phyloP scores from a whole-genome alignment of 2,113 vertebrate species.

The Potamarius usumacintae region DNA sequence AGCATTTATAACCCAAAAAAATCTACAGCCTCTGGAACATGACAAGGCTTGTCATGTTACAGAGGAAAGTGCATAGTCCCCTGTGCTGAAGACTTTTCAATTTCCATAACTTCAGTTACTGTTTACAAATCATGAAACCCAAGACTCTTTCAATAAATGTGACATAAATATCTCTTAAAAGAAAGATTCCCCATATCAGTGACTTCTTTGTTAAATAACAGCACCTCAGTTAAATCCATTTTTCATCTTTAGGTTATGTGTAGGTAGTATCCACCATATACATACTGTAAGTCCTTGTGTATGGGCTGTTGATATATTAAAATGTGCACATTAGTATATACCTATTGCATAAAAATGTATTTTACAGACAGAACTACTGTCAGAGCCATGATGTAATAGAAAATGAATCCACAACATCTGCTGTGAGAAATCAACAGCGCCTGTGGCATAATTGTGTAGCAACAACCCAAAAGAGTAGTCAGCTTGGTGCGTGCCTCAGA shows the following conservation, averaged over 20 bases:
- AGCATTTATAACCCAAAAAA: not conserved
- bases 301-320: no score
- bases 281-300: no score
- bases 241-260: not conserved
- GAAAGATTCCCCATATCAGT: not conserved
- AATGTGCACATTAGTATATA: not conserved
- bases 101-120: not conserved
- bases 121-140: not conserved
- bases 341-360: not conserved
- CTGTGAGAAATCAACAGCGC: not conserved
- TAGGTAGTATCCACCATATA: not conserved
- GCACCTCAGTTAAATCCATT: not conserved
- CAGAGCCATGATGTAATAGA: not conserved
- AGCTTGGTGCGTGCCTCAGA: constrained; percentile 14
- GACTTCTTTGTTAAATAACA: not conserved
- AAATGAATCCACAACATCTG: not conserved
- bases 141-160: not conserved
- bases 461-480: constrained; percentile 7
- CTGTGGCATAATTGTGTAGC: not conserved
- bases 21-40: no score
- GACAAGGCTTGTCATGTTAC: no score
- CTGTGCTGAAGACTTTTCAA: not conserved
- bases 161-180: not conserved
- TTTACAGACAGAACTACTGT: not conserved
- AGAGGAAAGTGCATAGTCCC: no score